These are phyloP conservation scores for Erebia ligea DNA, from an alignment of 2,888 invertebrate genomes.

Conservation along the genomic window DNA sequence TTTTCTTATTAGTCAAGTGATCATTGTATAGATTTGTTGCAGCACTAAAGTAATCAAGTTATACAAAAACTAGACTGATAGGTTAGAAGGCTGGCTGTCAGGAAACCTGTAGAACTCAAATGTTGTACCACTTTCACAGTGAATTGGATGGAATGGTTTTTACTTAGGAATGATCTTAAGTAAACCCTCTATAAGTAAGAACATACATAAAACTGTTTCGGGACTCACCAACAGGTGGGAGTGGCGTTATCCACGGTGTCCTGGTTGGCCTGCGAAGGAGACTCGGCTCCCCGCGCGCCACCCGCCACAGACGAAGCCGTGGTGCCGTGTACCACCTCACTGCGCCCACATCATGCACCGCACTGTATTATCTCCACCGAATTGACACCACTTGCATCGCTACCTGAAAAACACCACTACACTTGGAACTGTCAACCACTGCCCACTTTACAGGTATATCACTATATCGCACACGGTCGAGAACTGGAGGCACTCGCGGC, in stretches of 20 bases:
- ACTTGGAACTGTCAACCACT: constrained; percentile 44
- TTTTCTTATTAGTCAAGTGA: no score
- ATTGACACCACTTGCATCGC: constrained; percentile 80
- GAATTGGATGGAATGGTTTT: background rate
- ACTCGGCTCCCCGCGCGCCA: constrained; percentile 82
- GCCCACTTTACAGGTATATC: constrained; percentile 34
- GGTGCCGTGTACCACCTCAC: constrained; percentile 78
- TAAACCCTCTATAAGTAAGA: background rate
- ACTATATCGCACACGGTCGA: constrained; percentile 29
- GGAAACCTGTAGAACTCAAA: background rate
- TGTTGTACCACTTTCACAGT: background rate
- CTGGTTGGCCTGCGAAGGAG: constrained; percentile 82
- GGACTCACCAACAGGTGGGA: constrained; percentile 78
- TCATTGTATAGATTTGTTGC: no score
- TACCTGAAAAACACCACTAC: constrained; percentile 71
- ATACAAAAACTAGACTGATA: background rate
- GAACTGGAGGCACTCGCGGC: constrained; percentile 42
- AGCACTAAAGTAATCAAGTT: no score
- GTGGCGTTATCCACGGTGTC: constrained; percentile 81
- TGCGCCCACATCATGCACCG: constrained; percentile 85
- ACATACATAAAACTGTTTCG: background rate
- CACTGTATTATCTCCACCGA: constrained; percentile 81
- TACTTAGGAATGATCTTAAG: no score
- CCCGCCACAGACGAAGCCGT: constrained; percentile 81
- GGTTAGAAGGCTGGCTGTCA: background rate